These are phyloP conservation scores for Galaxea fascicularis DNA, from an alignment of 92 coral and sea anemone genomes.

Conservation along the genomic window DNA sequence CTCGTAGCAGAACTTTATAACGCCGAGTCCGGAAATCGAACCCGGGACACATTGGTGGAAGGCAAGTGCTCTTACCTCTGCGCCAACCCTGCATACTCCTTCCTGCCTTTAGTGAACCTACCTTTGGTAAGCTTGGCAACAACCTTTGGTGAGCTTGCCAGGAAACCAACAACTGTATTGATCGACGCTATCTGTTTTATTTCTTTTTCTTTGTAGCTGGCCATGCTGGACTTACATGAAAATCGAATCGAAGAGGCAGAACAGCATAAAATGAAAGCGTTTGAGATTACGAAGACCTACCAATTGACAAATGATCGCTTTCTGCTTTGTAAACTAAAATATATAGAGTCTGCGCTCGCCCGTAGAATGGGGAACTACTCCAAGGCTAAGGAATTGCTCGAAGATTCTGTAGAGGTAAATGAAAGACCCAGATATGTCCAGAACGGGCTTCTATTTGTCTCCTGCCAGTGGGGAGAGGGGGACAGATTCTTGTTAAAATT, in stretches of 20 bases:
- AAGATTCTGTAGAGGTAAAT: slow-evolving; percentile 34
- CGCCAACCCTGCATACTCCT: no score
- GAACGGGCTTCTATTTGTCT: no score
- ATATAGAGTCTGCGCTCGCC: slow-evolving; percentile 20
- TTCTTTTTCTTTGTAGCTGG: slow-evolving; percentile 9
- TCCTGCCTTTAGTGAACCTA: no score
- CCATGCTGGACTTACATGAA: slow-evolving; percentile 20
- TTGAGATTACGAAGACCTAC: slow-evolving; percentile 2
- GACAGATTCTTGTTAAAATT: no score
- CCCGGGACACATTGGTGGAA: no score
- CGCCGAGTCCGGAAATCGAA: no score
- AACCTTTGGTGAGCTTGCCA: no score
- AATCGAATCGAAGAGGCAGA: neutral
- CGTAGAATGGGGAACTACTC: slow-evolving; percentile 25
- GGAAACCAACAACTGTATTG: no score
- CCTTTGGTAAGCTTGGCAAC: no score
- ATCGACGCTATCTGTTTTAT: neutral
- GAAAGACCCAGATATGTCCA: neutral
- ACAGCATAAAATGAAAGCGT: neutral
- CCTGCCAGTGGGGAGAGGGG: no score
- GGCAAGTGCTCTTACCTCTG: no score
- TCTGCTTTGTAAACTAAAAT: slow-evolving; percentile 21
- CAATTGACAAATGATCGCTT: slow-evolving; percentile 14
- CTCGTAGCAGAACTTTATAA: no score
- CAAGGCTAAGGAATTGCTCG: slow-evolving; percentile 18